Evolutionary conservation across 2,113 vertebrate genomes (phyloP).

Genomic region (Hippopotamus amphibius): DNA sequence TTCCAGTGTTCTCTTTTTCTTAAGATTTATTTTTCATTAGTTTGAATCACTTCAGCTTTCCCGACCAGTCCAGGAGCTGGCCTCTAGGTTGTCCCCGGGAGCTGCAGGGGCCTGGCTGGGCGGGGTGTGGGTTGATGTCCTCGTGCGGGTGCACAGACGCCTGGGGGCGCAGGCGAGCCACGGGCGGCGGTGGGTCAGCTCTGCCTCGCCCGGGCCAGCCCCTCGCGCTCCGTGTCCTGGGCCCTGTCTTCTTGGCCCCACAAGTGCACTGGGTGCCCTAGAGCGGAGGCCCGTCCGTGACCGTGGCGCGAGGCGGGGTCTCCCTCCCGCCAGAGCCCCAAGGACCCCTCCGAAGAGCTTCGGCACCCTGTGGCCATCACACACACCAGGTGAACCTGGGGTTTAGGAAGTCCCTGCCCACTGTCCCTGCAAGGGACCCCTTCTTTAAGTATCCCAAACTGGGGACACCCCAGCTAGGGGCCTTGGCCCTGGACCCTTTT

Average conservation of each 20-base stretch:
- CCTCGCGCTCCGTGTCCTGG: neutral
- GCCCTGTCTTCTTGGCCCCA: neutral
- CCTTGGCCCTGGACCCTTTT: no score
- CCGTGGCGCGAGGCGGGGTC: neutral
- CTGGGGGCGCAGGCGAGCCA: conserved; percentile 42
- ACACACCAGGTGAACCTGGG: neutral
- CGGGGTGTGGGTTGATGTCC: no score
- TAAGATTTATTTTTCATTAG: no score
- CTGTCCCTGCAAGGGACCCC: neutral
- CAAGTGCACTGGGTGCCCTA: neutral
- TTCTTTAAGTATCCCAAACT: neutral
- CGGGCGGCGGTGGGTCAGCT: no score
- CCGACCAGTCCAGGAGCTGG: no score
- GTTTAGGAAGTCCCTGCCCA: neutral
- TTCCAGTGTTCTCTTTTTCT: no score
- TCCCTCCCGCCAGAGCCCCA: neutral
- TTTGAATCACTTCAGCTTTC: no score
- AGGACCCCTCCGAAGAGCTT: neutral
- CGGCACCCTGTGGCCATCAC: neutral
- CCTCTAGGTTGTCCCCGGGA: no score
- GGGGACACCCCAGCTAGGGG: neutral
- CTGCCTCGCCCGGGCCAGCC: neutral
- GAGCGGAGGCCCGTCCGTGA: neutral
- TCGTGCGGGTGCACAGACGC: no score
- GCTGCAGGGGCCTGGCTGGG: no score